Percentiles rank a stretch among this genome's conserved stretches.
Evolutionary conservation across 2,113 vertebrate species (phyloP).

Genomic region (Probosciger aterrimus): DNA sequence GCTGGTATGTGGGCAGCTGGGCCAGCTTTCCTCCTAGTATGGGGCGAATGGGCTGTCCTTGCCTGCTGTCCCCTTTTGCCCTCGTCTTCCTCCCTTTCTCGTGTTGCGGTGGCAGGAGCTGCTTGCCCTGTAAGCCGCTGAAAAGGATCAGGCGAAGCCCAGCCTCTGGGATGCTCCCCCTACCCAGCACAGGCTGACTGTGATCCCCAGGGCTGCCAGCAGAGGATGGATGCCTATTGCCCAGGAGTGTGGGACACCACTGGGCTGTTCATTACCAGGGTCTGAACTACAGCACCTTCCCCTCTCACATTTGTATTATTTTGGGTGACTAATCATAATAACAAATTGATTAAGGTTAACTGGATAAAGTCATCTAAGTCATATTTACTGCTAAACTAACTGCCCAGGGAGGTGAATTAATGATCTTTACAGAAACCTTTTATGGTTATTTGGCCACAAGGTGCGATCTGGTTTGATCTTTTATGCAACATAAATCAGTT

Average conservation of each 20-base stretch:
- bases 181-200: not conserved
- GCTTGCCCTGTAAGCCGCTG: not conserved
- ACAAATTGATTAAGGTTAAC: constrained; percentile 73
- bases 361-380: constrained; percentile 66
- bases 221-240: not conserved
- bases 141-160: not conserved
- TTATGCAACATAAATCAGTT: constrained; percentile 73
- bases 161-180: not conserved
- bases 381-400: constrained; percentile 72
- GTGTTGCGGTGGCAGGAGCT: accelerated
- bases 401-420: constrained; percentile 72
- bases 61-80: not conserved
- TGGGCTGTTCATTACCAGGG: not conserved
- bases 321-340: constrained; percentile 69
- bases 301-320: constrained; percentile 52
- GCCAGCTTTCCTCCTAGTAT: not conserved
- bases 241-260: not conserved
- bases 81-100: not conserved
- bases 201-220: accelerated
- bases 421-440: constrained; percentile 74
- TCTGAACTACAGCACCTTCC: constrained; percentile 6
- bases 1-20: not conserved
- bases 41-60: not conserved
- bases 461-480: constrained; percentile 71
- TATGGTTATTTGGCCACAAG: constrained; percentile 73